phyloP scores from a whole-genome alignment of 1,140 invertebrate genomes.

The Cylas formicarius region DNA sequence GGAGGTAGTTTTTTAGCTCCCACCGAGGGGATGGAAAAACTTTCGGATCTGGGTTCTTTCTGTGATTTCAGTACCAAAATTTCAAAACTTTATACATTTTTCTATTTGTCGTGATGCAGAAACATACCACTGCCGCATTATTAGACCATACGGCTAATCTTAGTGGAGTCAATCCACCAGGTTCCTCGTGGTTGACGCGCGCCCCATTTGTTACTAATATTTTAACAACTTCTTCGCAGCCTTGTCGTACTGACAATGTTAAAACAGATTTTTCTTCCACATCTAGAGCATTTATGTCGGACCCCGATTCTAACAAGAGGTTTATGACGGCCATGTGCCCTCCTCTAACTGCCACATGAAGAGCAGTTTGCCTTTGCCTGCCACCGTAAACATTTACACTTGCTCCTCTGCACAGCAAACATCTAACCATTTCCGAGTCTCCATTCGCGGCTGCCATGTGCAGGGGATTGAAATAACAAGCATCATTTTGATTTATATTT shows the following conservation, averaged over 20 bases:
- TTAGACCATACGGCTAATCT: constrained; percentile 47
- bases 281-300: constrained; percentile 51
- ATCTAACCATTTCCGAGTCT: constrained; percentile 45
- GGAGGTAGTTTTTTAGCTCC: too few species aligned
- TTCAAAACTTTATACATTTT: constrained; percentile 7
- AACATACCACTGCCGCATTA: constrained; percentile 17
- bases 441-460: constrained; percentile 52
- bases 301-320: constrained; percentile 50
- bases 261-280: constrained; percentile 50
- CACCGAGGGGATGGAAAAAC: too few species aligned
- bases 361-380: constrained; percentile 70
- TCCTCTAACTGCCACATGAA: constrained; percentile 80
- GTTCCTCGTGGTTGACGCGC: constrained; percentile 53
- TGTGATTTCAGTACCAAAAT: too few species aligned
- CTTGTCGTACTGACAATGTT: constrained; percentile 46
- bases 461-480: constrained; percentile 42
- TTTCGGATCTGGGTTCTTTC: too few species aligned
- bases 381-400: constrained; percentile 63
- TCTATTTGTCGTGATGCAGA: constrained; percentile 17
- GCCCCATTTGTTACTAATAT: constrained; percentile 48
- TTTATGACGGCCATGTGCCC: constrained; percentile 48
- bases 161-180: constrained; percentile 46
- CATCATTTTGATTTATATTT: constrained; percentile 35
- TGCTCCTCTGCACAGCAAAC: constrained; percentile 81
- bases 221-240: constrained; percentile 43